Conservation (phyloP, 2,797 vertebrate species). For the Clarias platycephalus region DNA sequence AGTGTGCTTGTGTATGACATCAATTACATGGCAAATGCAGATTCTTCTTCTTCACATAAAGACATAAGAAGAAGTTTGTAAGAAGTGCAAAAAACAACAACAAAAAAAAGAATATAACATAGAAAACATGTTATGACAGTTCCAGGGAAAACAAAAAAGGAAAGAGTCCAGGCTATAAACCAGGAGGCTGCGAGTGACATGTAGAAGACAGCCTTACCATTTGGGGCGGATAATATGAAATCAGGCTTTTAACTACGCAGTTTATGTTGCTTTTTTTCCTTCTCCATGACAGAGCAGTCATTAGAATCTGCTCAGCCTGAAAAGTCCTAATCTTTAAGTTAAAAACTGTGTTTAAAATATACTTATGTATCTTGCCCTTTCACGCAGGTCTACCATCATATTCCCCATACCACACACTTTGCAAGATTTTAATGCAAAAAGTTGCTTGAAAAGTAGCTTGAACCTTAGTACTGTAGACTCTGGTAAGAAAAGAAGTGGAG, state of each 20-base stretch:
- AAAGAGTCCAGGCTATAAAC: neutral
- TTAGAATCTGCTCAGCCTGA: constrained; percentile 6
- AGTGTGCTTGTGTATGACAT: constrained; percentile 77
- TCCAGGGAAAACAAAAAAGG: neutral
- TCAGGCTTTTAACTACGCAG: neutral
- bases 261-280: neutral
- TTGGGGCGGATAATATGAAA: neutral
- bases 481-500: neutral
- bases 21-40: neutral
- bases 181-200: neutral
- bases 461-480: neutral
- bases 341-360: neutral
- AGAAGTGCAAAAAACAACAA: neutral
- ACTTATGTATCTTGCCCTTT: neutral
- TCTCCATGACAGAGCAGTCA: neutral
- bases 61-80: neutral
- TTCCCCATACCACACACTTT: neutral
- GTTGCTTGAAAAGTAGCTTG: neutral
- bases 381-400: neutral
- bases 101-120: constrained; percentile 9
- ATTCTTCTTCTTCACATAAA: neutral
- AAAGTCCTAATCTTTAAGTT: neutral
- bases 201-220: neutral
- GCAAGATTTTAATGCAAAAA: neutral
- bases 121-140: neutral